Percentiles rank a stretch among this genome's conserved stretches.
phyloP scores from a whole-genome alignment of 2,797 vertebrate genomes.

The Brachymystax lenok region DNA sequence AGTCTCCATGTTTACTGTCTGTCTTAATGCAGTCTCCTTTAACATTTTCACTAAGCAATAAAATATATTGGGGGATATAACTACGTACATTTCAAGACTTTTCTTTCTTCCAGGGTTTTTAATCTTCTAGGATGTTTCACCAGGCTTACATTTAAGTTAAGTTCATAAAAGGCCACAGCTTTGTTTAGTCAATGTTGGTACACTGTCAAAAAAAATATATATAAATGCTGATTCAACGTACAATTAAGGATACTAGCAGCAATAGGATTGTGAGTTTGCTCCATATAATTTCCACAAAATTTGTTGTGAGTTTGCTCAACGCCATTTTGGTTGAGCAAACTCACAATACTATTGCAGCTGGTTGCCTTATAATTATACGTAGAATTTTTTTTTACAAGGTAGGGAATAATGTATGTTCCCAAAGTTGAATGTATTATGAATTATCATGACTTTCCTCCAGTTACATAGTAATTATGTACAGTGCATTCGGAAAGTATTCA shows the following conservation, averaged over 20 bases:
- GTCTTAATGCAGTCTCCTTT: conserved; percentile 48
- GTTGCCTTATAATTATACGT: too few relatives aligned
- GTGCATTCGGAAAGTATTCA: too few relatives aligned
- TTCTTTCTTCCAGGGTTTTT: conserved; percentile 59
- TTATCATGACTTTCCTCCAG: conserved; percentile 56
- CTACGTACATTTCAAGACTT: conserved; percentile 21
- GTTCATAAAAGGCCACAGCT: conserved; percentile 16
- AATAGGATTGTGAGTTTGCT: too few relatives aligned
- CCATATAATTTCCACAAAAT: too few relatives aligned
- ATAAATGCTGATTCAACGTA: too few relatives aligned
- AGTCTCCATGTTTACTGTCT: conserved; percentile 39
- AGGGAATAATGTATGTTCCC: conserved; percentile 1
- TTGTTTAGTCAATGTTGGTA: conserved; percentile 29
- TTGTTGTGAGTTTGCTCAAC: too few relatives aligned
- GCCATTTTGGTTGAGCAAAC: too few relatives aligned
- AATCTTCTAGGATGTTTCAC: conserved; percentile 30
- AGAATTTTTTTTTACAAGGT: background rate
- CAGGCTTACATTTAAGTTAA: conserved; percentile 24
- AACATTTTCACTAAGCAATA: conserved; percentile 54
- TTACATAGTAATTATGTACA: conserved; percentile 28
- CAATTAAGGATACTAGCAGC: too few relatives aligned
- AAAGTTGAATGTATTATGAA: conserved; percentile 14
- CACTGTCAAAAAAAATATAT: background rate
- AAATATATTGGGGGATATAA: conserved; percentile 25
- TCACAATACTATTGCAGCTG: too few relatives aligned